phyloP scores from a whole-genome alignment of 2,113 vertebrate genomes.

The Lampris incognitus region DNA sequence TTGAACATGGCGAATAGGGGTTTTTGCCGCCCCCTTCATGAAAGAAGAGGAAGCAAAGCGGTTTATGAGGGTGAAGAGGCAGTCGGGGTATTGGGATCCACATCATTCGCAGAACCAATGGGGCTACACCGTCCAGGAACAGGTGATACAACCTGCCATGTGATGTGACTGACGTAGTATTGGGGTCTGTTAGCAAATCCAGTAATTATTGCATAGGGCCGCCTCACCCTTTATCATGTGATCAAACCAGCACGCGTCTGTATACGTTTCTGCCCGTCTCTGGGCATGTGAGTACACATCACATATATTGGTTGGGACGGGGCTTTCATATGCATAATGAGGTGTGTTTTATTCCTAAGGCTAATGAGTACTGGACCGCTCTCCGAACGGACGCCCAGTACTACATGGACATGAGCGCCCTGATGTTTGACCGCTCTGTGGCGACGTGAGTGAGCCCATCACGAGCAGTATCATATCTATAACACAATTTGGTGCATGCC shows the following conservation, averaged over 20 bases:
- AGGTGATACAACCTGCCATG: slow-evolving; percentile 40
- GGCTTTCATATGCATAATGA: neutral
- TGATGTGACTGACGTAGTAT: too few species aligned
- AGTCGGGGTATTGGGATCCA: slow-evolving; percentile 75
- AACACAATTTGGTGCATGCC: neutral
- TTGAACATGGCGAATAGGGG: slow-evolving; percentile 46
- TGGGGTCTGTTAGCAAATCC: neutral
- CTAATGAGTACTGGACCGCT: slow-evolving; percentile 75
- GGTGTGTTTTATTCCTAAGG: slow-evolving; percentile 48
- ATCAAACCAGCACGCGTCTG: too few species aligned
- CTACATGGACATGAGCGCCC: slow-evolving; percentile 76
- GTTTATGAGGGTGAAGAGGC: slow-evolving; percentile 75
- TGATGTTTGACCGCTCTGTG: slow-evolving; percentile 77
- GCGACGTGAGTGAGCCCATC: slow-evolving; percentile 62
- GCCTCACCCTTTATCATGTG: too few species aligned
- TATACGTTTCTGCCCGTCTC: too few species aligned
- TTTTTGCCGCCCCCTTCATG: slow-evolving; percentile 66
- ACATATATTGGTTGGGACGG: neutral
- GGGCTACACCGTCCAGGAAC: slow-evolving; percentile 76
- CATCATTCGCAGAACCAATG: slow-evolving; percentile 72
- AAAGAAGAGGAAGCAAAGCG: slow-evolving; percentile 70
- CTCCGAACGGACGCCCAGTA: slow-evolving; percentile 72
- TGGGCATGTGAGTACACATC: neutral
- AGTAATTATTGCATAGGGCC: neutral
- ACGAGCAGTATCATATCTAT: neutral